A percentile compares a stretch with the other conserved stretches of the same genome.
Conservation (phyloP, 2,888 invertebrate species). For the Synergus japonicus region DNA sequence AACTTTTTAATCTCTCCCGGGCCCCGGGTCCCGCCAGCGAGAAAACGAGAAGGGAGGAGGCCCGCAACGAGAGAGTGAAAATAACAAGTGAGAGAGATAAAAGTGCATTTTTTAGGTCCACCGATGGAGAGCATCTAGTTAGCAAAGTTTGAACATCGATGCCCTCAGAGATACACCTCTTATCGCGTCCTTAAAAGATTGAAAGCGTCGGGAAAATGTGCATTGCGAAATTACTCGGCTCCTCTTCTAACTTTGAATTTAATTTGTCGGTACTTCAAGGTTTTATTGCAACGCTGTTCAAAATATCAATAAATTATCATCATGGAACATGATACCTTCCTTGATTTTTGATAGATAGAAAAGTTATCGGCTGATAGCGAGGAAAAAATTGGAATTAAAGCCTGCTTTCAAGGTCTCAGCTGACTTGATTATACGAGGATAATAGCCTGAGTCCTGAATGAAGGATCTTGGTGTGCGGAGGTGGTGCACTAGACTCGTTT, state of each 20-base stretch:
- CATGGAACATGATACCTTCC: too few relatives aligned
- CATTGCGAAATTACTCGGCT: too few relatives aligned
- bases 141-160: slow-evolving; percentile 30
- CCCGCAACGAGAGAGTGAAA: slow-evolving; percentile 20
- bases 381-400: not conserved
- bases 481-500: slow-evolving; percentile 27
- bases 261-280: too few relatives aligned
- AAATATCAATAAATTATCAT: too few relatives aligned
- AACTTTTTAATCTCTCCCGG: slow-evolving; percentile 76
- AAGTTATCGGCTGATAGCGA: not conserved
- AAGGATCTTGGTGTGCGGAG: not conserved
- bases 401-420: not conserved
- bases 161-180: slow-evolving; percentile 18
- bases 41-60: slow-evolving; percentile 53
- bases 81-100: slow-evolving; percentile 4
- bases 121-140: slow-evolving; percentile 35
- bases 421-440: not conserved
- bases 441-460: not conserved
- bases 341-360: too few relatives aligned
- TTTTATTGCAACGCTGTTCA: too few relatives aligned
- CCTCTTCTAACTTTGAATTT: too few relatives aligned
- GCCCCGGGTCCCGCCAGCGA: slow-evolving; percentile 59
- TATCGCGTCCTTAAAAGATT: slow-evolving; percentile 14
- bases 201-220: not conserved
- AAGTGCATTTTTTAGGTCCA: slow-evolving; percentile 40